Percentiles rank a stretch among this genome's conserved stretches.
Conservation (phyloP, 37 sponge, comb jelly and placozoan species). For the Spongia lamella region DNA sequence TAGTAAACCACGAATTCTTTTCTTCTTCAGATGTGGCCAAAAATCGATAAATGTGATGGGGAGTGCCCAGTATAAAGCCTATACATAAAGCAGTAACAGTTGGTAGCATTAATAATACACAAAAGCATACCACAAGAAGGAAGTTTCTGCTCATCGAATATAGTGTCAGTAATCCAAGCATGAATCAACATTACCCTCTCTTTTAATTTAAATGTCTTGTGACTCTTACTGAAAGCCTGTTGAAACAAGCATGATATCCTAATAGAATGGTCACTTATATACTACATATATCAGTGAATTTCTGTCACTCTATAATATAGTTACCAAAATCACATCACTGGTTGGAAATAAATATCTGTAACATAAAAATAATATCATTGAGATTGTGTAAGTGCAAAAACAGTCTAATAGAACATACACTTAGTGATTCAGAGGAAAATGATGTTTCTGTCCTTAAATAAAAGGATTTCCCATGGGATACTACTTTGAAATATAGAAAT, state of each 20-base stretch:
- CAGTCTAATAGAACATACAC: neutral
- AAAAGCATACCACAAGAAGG: constrained; percentile 11
- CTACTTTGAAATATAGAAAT: too few species aligned
- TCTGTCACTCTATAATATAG: neutral
- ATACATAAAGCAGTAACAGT: neutral
- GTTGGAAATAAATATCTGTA: constrained; percentile 63
- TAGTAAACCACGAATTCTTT: constrained; percentile 64
- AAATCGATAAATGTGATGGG: constrained; percentile 57
- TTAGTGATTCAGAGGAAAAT: too few species aligned
- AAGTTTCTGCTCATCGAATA: constrained; percentile 4
- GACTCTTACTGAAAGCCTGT: constrained; percentile 38
- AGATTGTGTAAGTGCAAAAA: constrained; percentile 46
- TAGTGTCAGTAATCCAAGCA: constrained; percentile 75
- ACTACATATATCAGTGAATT: too few species aligned
- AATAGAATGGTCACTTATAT: neutral
- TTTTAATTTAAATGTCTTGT: constrained; percentile 64
- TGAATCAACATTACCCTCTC: constrained; percentile 70
- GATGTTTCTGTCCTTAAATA: constrained; percentile 71
- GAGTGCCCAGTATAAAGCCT: constrained; percentile 76
- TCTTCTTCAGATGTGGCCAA: constrained; percentile 39
- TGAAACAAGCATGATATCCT: too few species aligned
- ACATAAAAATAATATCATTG: neutral
- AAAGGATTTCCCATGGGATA: constrained; percentile 36
- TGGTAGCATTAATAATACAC: neutral
- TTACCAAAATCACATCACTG: constrained; percentile 70